A percentile compares a stretch with the other conserved stretches of the same genome.
Evolutionary conservation across 2,888 invertebrate species (phyloP).

Genomic region (Acheta domesticus): DNA sequence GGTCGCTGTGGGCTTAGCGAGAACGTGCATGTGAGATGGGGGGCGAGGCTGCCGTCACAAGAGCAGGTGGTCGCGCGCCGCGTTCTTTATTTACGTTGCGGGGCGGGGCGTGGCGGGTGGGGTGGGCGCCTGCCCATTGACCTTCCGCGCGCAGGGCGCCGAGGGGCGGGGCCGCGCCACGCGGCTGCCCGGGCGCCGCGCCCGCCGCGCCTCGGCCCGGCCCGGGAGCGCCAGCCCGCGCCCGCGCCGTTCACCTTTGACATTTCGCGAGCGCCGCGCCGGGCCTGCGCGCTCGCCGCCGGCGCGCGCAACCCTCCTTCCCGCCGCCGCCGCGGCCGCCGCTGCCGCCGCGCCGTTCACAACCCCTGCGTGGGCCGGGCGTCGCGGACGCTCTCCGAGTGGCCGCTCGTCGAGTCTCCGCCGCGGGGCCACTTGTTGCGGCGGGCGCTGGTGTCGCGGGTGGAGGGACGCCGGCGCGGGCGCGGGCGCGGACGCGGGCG

Average conservation of each 20-base stretch:
- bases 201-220: not conserved
- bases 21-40: too few species aligned
- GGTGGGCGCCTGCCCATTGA: not conserved
- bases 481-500: not conserved
- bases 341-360: not conserved
- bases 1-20: too few species aligned
- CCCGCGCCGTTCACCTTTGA: conserved; percentile 18
- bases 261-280: conserved; percentile 18
- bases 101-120: not conserved
- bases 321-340: not conserved
- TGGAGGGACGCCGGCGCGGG: not conserved
- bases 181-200: not conserved
- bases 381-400: not conserved
- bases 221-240: not conserved
- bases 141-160: not conserved
- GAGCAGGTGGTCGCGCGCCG: too few species aligned
- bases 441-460: not conserved
- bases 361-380: not conserved
- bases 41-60: too few species aligned
- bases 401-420: not conserved
- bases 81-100: too few species aligned
- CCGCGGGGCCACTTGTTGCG: too few species aligned
- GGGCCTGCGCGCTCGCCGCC: not conserved
- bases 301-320: not conserved
- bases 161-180: not conserved